Conservation (phyloP, 2,113 vertebrate species). For the Hiodon tergisus region DNA sequence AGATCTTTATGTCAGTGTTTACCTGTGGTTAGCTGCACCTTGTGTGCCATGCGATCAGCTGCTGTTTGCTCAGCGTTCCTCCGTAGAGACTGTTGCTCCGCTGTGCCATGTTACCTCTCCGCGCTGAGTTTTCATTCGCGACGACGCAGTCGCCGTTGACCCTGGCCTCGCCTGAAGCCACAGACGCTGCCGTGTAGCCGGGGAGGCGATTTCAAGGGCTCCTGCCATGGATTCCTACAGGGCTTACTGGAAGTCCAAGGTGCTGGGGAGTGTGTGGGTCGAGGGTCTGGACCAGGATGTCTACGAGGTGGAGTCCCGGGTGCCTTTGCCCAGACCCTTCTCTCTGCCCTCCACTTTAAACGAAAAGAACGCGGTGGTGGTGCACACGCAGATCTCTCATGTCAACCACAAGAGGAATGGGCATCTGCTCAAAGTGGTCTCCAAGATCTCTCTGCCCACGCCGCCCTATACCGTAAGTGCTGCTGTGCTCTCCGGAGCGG, state of each 20-base stretch:
- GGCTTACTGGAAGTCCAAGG: slow-evolving; percentile 68
- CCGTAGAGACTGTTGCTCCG: slow-evolving; percentile 54
- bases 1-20: slow-evolving; percentile 26
- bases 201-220: slow-evolving; percentile 9
- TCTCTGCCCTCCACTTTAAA: slow-evolving; percentile 68
- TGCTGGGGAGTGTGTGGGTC: slow-evolving; percentile 63
- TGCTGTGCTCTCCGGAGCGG: neutral
- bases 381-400: slow-evolving; percentile 86
- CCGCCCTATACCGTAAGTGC: slow-evolving; percentile 95
- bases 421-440: slow-evolving; percentile 86
- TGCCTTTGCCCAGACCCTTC: slow-evolving; percentile 87
- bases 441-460: slow-evolving; percentile 90
- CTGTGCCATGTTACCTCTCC: slow-evolving; percentile 34
- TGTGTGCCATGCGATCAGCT: slow-evolving; percentile 37
- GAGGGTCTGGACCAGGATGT: slow-evolving; percentile 76
- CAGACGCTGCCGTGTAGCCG: slow-evolving; percentile 17
- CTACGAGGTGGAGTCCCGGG: slow-evolving; percentile 88
- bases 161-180: neutral
- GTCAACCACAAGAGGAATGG: slow-evolving; percentile 73
- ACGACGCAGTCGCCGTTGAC: neutral
- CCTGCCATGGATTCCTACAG: slow-evolving; percentile 80
- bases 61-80: slow-evolving; percentile 51
- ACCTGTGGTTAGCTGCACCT: slow-evolving; percentile 39
- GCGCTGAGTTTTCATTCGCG: slow-evolving; percentile 10
- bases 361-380: slow-evolving; percentile 81